Evolutionary conservation across 2,888 invertebrate species (phyloP), one percentile per base, ranked within the genome.

Genomic region (Rhagonycha lutea): DNA sequence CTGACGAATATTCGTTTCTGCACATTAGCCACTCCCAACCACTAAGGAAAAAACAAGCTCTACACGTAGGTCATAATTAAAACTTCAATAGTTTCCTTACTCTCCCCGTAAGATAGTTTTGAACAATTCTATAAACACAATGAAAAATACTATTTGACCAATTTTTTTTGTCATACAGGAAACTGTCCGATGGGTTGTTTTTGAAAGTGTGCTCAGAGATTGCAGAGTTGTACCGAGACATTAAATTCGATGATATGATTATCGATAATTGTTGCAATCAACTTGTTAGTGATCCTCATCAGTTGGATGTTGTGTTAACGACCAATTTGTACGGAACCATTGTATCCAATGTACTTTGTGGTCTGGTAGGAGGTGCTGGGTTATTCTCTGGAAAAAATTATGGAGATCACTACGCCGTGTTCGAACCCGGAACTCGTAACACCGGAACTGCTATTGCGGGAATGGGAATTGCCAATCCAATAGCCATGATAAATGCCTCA

Each of bases 241-340:
- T 98, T 72, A 91, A 94, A 83, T 96, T 96, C 86, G 94, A 95
- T 81, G 94, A 96, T 82, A 97, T 97, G 97, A 99, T 99, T 87
- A 98, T 99, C 75, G 99, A 99, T 88, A 99, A 99, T 88, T 97
- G 97, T 83, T 98, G 98, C 86, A 98, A 98, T 98, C 98, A 98
- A 86, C 92, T 98, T 14, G 96, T 96, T 0, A 94, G 96, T 2
- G 94, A 92, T 79, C 98, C 98, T 0, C 94, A 96, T 86, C 98
- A 99, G 87, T 99, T 99, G 89, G 99, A 99, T 89, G 97, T 99
- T 65, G 94, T 99, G 93, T 90, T 98, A 72, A 97, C 98, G 93
- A 98, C 99, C 0, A 99, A 99, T 87, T 90, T 99, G 80, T 99
- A 99, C 88, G 99, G 99, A 0, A 95, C 98, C 32, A 98, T 99